A percentile compares a stretch with the other conserved stretches of the same genome.
Evolutionary conservation across 1,140 invertebrate species (phyloP).

Genomic region (Sitodiplosis mosellana): DNA sequence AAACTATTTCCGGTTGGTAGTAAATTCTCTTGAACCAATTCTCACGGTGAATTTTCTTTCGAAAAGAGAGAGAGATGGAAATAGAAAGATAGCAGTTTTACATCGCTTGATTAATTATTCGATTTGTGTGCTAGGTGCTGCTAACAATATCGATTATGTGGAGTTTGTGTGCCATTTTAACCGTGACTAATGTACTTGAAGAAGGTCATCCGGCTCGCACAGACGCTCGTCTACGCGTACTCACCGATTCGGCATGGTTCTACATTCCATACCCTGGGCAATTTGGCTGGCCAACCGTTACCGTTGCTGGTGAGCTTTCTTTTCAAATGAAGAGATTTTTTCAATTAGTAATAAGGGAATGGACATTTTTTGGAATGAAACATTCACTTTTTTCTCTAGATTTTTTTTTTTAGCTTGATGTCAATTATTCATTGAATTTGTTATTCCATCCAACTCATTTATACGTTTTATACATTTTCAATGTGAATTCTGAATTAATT

Average conservation of each 20-base stretch:
- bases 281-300: conserved; percentile 66
- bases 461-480: too few species aligned
- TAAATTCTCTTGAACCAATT: conserved; percentile 4
- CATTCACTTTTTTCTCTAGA: not conserved
- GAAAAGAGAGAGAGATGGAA: too few species aligned
- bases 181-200: conserved; percentile 41
- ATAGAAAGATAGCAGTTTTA: too few species aligned
- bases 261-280: conserved; percentile 74
- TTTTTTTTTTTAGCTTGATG: not conserved
- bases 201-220: conserved; percentile 53
- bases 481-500: not conserved
- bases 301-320: conserved; percentile 12
- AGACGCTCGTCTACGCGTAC: conserved; percentile 53
- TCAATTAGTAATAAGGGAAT: not conserved
- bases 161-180: conserved; percentile 56
- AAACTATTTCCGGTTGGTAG: conserved; percentile 61
- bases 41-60: too few species aligned
- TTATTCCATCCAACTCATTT: too few species aligned
- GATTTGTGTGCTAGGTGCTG: conserved; percentile 37
- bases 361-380: not conserved
- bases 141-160: conserved; percentile 66
- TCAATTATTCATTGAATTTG: not conserved
- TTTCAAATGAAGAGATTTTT: not conserved
- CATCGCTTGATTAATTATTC: conserved; percentile 3
- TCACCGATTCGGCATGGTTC: conserved; percentile 62